A percentile compares a stretch with the other conserved stretches of the same genome.
Evolutionary conservation across 1,140 invertebrate species (phyloP).

Genomic region (Drosophila auraria): DNA sequence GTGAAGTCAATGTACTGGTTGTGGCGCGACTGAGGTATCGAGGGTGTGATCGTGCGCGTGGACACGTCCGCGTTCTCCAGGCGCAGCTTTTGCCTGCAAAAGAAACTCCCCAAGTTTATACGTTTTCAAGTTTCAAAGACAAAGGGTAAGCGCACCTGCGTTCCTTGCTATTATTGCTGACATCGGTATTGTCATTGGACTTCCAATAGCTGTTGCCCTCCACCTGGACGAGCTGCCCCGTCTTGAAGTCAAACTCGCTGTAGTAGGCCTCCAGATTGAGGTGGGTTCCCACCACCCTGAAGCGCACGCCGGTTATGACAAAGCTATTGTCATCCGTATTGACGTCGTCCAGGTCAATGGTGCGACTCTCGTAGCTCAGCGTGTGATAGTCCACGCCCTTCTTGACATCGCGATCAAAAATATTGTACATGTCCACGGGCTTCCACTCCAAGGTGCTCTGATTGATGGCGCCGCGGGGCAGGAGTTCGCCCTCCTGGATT

Average conservation of each 20-base stretch:
- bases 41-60: constrained; percentile 86
- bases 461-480: constrained; percentile 88
- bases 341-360: constrained; percentile 92
- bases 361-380: constrained; percentile 90
- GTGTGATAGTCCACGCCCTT: constrained; percentile 90
- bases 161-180: constrained; percentile 74
- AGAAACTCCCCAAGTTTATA: not conserved
- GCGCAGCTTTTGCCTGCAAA: constrained; percentile 86
- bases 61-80: constrained; percentile 90
- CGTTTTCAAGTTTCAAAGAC: constrained; percentile 5
- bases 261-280: constrained; percentile 93
- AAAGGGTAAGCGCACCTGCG: constrained; percentile 59
- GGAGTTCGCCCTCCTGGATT: constrained; percentile 90
- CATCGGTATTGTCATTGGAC: constrained; percentile 92
- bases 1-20: constrained; percentile 93
- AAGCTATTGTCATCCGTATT: constrained; percentile 89
- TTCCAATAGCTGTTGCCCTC: constrained; percentile 90
- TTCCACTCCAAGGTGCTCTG: constrained; percentile 88
- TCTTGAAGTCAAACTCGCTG: constrained; percentile 92
- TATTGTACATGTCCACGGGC: constrained; percentile 88
- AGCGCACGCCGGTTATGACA: constrained; percentile 87
- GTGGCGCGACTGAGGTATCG: constrained; percentile 88
- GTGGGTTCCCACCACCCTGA: constrained; percentile 91
- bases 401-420: constrained; percentile 86
- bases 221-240: constrained; percentile 88